Conservation (phyloP, 2,888 invertebrate species). For the Muschampia plurimacula region DNA sequence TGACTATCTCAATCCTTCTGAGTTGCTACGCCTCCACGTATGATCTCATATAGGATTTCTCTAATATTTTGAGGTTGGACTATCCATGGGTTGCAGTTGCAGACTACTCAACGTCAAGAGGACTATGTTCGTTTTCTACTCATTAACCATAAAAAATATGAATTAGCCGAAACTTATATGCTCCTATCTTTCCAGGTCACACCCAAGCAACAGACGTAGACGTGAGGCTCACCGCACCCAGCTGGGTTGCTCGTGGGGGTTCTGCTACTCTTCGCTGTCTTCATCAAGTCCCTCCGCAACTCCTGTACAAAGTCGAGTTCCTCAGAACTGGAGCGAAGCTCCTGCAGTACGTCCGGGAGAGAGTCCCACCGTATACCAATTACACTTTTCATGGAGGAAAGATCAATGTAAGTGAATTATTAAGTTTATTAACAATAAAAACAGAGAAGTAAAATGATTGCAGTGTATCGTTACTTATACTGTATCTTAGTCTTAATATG, state of each 20-base stretch:
- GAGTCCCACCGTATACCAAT: constrained; percentile 89
- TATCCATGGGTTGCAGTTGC: no score
- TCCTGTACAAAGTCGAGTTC: constrained; percentile 91
- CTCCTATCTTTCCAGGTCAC: constrained; percentile 57
- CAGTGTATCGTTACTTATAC: no score
- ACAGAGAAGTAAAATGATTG: no score
- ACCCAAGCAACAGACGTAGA: constrained; percentile 84
- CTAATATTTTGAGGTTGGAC: no score
- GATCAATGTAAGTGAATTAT: constrained; percentile 88
- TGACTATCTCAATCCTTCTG: no score
- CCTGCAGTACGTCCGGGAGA: constrained; percentile 91
- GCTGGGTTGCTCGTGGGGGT: constrained; percentile 90
- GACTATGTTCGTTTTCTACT: no score
- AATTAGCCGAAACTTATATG: background rate
- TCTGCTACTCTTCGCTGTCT: constrained; percentile 90
- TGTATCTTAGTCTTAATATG: no score
- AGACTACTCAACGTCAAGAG: no score
- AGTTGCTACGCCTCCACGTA: no score
- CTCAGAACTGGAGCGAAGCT: constrained; percentile 87
- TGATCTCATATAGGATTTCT: no score
- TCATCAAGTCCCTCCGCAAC: constrained; percentile 90
- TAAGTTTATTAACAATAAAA: no score
- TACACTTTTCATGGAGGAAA: constrained; percentile 88
- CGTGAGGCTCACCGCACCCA: constrained; percentile 88
- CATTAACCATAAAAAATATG: background rate